Base-by-base conservation (phyloP, 2,888 invertebrate species). In the Polyommatus iphigenia region DNA sequence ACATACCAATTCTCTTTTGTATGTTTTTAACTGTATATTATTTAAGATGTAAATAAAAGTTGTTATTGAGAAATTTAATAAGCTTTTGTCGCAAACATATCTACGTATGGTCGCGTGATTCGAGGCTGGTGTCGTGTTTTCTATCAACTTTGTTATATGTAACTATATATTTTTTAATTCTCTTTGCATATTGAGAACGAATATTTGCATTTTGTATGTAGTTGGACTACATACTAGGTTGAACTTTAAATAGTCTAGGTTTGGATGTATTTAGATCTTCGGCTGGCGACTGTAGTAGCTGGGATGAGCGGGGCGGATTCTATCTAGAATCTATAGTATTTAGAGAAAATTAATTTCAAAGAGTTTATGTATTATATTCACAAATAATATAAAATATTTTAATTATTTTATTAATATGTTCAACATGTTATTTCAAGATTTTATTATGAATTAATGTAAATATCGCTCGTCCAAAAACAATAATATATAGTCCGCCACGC, bases 11-110 rank as follows among this genome's bases (percentile, higher is more conserved):
- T 89, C 87, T 87, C 88, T 85, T 87, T 87, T 85, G 84, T 85
- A 86, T 86, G 85, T 84, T 87, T 85, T 87, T 86, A 84, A 85
- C 87, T 85, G 83, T 81, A 86, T 85, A 86, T 85, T 82, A 80
- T 86, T 83, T 84, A 85, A 85, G 82, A 83, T 90, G 90, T 91
- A 85, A 83, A 85, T 85, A 85, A 78, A 78, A 81, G 80, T 86
- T 87, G 87, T 90, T 88, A 87, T 86, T 85, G 84, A 84, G 24
- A 84, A 83, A 87, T 87, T 87, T 86, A 88, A 86, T 89, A 91
- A 89, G 92, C 92, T 92, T 93, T 88, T 91, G 90, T 93, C 92
- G 92, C 92, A 91, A 91, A 93, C 93, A 93, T 93, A 93, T 92
- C 93, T 91, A 84, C 88, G 86, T 89, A 84, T 87, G 87, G 86